Conservation (phyloP, 2,888 invertebrate genomes). For the Sinotaia quadrata region DNA sequence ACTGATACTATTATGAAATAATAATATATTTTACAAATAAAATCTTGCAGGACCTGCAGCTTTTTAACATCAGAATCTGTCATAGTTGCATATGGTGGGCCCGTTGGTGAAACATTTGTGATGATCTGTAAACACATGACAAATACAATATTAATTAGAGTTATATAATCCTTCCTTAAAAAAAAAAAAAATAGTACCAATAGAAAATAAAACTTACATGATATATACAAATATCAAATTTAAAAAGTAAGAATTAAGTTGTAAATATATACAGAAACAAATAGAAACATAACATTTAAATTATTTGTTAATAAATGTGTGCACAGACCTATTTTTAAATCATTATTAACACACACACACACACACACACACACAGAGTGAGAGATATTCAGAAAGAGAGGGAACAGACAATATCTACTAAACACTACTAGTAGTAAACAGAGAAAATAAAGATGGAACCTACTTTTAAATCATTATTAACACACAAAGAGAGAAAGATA, state of each 20-base stretch:
- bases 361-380: no score
- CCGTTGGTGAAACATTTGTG: constrained; percentile 46
- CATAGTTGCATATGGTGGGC: constrained; percentile 79
- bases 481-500: no score
- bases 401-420: no score
- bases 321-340: no score
- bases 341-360: no score
- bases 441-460: no score
- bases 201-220: background rate
- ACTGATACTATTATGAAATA: background rate
- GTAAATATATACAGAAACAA: background rate
- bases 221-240: background rate
- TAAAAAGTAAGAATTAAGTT: background rate
- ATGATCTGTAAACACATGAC: constrained; percentile 45
- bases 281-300: no score
- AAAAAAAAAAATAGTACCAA: background rate
- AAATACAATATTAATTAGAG: background rate
- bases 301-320: no score
- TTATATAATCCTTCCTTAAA: no score
- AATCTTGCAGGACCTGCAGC: background rate
- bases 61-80: constrained; percentile 79
- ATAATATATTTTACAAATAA: background rate
- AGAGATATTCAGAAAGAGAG: no score
- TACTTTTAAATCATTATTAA: no score
- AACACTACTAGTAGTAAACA: no score